These are phyloP conservation scores for Perizoma flavofasciatum DNA, from an alignment of 2,888 invertebrate genomes.

Conservation along the genomic window DNA sequence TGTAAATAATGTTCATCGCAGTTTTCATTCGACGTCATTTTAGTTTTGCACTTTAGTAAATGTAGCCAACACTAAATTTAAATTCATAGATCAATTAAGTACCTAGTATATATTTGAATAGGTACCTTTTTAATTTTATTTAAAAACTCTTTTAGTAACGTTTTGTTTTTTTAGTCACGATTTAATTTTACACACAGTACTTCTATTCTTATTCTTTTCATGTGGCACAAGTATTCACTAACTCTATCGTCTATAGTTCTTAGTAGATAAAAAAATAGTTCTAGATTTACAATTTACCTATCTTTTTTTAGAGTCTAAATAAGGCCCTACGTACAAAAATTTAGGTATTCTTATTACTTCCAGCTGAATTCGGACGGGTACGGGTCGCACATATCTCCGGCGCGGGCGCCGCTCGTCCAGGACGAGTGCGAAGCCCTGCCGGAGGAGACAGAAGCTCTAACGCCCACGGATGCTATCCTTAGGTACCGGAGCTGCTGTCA, in stretches of 20 bases:
- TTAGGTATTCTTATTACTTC: slow-evolving; percentile 38
- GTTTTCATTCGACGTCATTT: slow-evolving; percentile 36
- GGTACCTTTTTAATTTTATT: too few relatives aligned
- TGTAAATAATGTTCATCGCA: slow-evolving; percentile 36
- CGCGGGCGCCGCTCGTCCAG: slow-evolving; percentile 90
- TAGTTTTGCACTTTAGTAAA: slow-evolving; percentile 29
- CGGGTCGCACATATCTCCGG: slow-evolving; percentile 93
- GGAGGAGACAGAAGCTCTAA: slow-evolving; percentile 86
- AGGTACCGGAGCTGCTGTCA: slow-evolving; percentile 77
- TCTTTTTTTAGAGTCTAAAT: too few relatives aligned
- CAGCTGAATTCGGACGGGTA: slow-evolving; percentile 95
- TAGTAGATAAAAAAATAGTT: too few relatives aligned
- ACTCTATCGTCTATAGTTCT: too few relatives aligned
- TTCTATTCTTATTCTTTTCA: too few relatives aligned
- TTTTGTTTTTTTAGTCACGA: too few relatives aligned
- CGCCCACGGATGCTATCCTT: slow-evolving; percentile 70
- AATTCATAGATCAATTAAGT: too few relatives aligned
- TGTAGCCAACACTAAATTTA: slow-evolving; percentile 17
- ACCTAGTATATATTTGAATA: too few relatives aligned
- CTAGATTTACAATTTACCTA: too few relatives aligned
- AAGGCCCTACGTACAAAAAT: slow-evolving; percentile 11
- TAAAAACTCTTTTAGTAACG: too few relatives aligned
- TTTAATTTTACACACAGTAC: too few relatives aligned
- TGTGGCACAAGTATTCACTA: too few relatives aligned
- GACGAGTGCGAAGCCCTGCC: slow-evolving; percentile 88